These are phyloP conservation scores for Noturus placidus DNA, from an alignment of 2,113 vertebrate species.

Conservation along the genomic window DNA sequence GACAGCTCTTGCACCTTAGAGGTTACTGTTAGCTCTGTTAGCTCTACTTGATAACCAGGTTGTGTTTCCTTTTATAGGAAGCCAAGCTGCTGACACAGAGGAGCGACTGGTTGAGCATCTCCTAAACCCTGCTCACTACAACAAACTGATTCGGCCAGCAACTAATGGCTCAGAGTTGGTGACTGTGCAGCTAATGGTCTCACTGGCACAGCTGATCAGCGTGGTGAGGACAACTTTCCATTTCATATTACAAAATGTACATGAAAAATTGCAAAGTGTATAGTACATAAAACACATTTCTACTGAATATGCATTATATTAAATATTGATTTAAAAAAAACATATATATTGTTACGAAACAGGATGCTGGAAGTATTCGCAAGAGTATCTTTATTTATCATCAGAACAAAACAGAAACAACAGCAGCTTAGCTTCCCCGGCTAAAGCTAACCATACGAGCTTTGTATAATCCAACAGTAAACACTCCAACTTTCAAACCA, in stretches of 20 bases:
- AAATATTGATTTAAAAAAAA: not conserved
- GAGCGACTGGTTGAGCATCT: conserved; percentile 91
- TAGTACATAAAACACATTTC: not conserved
- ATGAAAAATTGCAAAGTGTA: not conserved
- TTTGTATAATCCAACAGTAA: too few species aligned
- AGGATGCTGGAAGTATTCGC: too few species aligned
- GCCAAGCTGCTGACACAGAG: conserved; percentile 85
- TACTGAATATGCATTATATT: not conserved
- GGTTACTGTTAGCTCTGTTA: not conserved
- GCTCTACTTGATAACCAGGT: not conserved
- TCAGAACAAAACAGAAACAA: too few species aligned
- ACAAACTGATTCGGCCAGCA: conserved; percentile 93
- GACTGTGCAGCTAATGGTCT: conserved; percentile 94
- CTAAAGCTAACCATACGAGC: too few species aligned
- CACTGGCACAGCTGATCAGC: conserved; percentile 92
- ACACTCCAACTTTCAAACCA: too few species aligned
- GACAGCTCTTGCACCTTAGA: not conserved
- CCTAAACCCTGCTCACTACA: conserved; percentile 88
- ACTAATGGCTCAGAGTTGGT: conserved; percentile 91
- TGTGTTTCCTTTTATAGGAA: conserved; percentile 64
- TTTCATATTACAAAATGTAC: not conserved
- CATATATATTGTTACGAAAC: too few species aligned
- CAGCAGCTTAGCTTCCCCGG: too few species aligned
- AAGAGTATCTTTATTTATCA: too few species aligned
- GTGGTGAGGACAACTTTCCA: conserved; percentile 79